phyloP scores from a whole-genome alignment of 30 jellyfish, hydroid and myxozoan genomes.

The Aurelia aurita region DNA sequence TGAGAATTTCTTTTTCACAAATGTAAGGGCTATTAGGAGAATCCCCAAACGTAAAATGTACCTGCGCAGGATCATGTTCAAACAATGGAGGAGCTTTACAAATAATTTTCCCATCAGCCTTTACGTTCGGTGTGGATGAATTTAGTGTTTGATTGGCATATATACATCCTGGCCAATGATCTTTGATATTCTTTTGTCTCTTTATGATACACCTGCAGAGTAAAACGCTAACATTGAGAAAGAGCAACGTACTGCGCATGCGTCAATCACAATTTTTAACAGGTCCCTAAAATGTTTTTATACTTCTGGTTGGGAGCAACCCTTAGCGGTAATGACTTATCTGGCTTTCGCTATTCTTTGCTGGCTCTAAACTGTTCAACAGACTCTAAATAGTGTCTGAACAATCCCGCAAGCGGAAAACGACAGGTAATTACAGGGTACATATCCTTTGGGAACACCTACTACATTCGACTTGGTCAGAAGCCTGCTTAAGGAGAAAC shows the following conservation, averaged over 20 bases:
- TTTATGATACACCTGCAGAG: slow-evolving; percentile 58
- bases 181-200: slow-evolving; percentile 39
- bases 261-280: neutral
- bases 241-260: slow-evolving; percentile 6
- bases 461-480: slow-evolving; percentile 38
- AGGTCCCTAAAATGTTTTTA: neutral
- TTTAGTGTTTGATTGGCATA: slow-evolving; percentile 10
- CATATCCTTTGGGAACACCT: no score
- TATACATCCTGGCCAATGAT: slow-evolving; percentile 68
- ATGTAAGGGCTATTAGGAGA: neutral
- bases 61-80: slow-evolving; percentile 84
- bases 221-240: neutral
- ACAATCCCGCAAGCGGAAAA: no score
- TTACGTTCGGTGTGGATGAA: neutral
- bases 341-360: no score
- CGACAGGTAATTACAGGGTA: no score
- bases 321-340: no score
- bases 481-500: slow-evolving; percentile 88
- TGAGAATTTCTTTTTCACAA: no score
- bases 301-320: no score
- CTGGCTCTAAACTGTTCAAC: no score
- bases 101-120: neutral
- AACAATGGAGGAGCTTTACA: slow-evolving; percentile 68
- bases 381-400: no score
- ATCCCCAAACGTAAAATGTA: neutral